Evolutionary conservation across 2,797 vertebrate genomes (phyloP), one percentile per base, ranked within the genome.

Genomic region (Typhlichthys subterraneus): DNA sequence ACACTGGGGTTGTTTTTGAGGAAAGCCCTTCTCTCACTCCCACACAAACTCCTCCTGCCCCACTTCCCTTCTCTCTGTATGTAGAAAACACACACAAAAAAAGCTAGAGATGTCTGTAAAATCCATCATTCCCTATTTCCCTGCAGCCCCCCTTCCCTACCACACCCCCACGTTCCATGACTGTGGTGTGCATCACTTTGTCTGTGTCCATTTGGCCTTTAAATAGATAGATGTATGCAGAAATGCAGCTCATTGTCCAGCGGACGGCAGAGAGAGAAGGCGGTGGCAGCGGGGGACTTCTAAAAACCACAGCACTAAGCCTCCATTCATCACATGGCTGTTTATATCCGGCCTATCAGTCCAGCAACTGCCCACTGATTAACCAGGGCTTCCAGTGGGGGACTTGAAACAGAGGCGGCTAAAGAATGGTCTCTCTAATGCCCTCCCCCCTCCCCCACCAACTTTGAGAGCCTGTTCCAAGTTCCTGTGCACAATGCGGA

Each of bases 131-230:
- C 74, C 49, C 62, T 67, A 19, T 59, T 45, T 61, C 59, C 63
- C 61, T 62, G 60, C 65, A 60, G 59, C 59, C 46, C 56, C 61
- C 23, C 23, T 23, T 23, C 23, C 23, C 23, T 23, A 23, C 23
- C 67, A 33, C 59, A 11, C 67, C 70, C 47, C 66, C 69, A 70
- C 61, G 82, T 81, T 87, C 84, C 77, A 82, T 64, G 81, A 81
- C 84, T 81, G 82, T 53, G 71, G 76, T 83, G 81, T 67, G 72
- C 80, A 86, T 93, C 88, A 86, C 81, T 72, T 76, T 70, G 79
- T 86, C 90, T 89, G 88, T 91, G 88, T 83, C 85, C 79, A 62
- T 84, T 86, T 84, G 77, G 81, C 79, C 89, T 92, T 93, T 91
- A 91, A 92, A 92, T 91, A 91, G 87, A 86, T 70, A 75, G 85